Percentiles rank a stretch among this genome's conserved stretches.
Evolutionary conservation across 1,140 invertebrate genomes (phyloP).

Genomic region (Scylla paramamosain): DNA sequence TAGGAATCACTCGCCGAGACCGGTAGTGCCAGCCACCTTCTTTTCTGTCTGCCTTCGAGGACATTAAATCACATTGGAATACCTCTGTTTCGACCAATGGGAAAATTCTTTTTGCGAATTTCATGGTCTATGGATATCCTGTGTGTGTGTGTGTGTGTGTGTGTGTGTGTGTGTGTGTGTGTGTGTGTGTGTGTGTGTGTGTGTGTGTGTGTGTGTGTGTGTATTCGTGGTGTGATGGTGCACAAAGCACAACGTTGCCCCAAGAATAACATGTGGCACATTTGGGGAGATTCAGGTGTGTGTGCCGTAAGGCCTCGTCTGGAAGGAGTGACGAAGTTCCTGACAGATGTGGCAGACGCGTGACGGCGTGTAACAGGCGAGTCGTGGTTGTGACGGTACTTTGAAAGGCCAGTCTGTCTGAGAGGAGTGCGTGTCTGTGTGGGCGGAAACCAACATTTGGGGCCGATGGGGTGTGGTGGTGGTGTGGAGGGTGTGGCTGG

Average conservation of each 20-base stretch:
- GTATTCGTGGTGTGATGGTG: constrained; percentile 4
- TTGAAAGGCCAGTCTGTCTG: too few relatives aligned
- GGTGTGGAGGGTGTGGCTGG: too few relatives aligned
- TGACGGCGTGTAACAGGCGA: too few relatives aligned
- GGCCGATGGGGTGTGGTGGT: too few relatives aligned
- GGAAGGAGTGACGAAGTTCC: too few relatives aligned
- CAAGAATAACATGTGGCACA: too few relatives aligned
- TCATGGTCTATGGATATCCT: neutral
- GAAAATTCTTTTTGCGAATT: neutral
- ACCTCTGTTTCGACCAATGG: neutral
- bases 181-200: constrained; percentile 41
- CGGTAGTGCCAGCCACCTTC: neutral
- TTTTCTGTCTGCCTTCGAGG: neutral
- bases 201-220: constrained; percentile 50
- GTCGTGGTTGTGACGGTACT: too few relatives aligned
- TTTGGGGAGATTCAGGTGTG: neutral
- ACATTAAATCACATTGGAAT: neutral
- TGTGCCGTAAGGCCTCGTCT: neutral
- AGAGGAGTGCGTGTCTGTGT: too few relatives aligned
- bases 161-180: constrained; percentile 52
- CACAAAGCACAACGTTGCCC: too few relatives aligned
- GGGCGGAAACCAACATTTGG: too few relatives aligned
- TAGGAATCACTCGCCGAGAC: neutral
- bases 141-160: constrained; percentile 40
- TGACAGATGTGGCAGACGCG: too few relatives aligned